These are phyloP conservation scores for Stenurella melanura DNA, from an alignment of 2,888 invertebrate species.

Conservation along the genomic window DNA sequence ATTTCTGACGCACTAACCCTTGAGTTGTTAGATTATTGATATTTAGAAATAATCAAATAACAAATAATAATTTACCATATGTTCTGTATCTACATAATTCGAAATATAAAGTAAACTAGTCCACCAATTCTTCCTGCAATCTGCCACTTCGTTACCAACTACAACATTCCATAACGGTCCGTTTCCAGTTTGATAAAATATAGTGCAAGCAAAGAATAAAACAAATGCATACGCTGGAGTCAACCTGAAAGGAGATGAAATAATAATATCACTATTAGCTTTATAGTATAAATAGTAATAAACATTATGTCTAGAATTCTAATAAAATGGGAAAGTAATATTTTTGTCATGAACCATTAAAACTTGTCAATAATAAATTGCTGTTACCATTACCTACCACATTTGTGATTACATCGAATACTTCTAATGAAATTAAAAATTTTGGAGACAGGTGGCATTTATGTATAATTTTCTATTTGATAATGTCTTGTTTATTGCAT, in stretches of 20 bases:
- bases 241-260: slow-evolving; percentile 57
- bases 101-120: slow-evolving; percentile 77
- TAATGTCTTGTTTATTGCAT: too few relatives aligned
- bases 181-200: slow-evolving; percentile 76
- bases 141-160: slow-evolving; percentile 73
- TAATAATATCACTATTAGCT: slow-evolving; percentile 1
- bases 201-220: slow-evolving; percentile 76
- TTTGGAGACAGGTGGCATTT: too few relatives aligned
- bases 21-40: neutral
- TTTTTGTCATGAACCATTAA: too few relatives aligned
- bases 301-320: too few relatives aligned
- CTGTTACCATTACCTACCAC: too few relatives aligned
- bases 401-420: too few relatives aligned
- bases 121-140: slow-evolving; percentile 80
- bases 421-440: too few relatives aligned
- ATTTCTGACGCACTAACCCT: too few relatives aligned
- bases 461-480: too few relatives aligned
- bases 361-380: too few relatives aligned
- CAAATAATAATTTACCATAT: slow-evolving; percentile 73
- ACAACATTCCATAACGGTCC: slow-evolving; percentile 78
- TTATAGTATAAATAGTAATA: neutral
- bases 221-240: slow-evolving; percentile 76
- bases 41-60: neutral
- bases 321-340: too few relatives aligned
- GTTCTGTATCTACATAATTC: slow-evolving; percentile 77